A percentile compares a stretch with the other conserved stretches of the same genome.
These are phyloP conservation scores for Augiades crinisus DNA, from an alignment of 2,888 invertebrate species.

Conservation along the genomic window DNA sequence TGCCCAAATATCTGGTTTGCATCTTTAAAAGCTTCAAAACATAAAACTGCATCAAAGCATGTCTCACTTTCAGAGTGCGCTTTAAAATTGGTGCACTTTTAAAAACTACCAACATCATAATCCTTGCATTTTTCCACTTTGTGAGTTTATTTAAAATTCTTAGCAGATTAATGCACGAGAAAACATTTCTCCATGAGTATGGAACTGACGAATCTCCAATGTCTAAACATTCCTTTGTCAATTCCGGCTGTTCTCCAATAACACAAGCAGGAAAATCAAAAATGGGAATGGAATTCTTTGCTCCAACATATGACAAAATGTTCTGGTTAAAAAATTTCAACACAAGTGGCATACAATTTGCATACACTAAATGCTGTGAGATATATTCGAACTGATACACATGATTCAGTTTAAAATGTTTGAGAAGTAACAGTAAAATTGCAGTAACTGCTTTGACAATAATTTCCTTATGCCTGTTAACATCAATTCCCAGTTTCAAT, in stretches of 20 bases:
- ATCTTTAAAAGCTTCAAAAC: slow-evolving; percentile 98
- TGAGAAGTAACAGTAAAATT: slow-evolving; percentile 93
- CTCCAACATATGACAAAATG: slow-evolving; percentile 95
- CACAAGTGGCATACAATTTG: slow-evolving; percentile 98
- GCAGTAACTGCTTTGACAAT: slow-evolving; percentile 98
- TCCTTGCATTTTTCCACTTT: slow-evolving; percentile 99
- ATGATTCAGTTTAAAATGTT: slow-evolving; percentile 98
- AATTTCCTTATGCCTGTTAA: slow-evolving; percentile 98
- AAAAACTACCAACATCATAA: slow-evolving; percentile 99
- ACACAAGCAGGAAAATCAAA: slow-evolving; percentile 98
- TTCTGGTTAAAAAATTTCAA: slow-evolving; percentile 99
- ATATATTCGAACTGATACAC: slow-evolving; percentile 99
- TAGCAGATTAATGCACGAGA: slow-evolving; percentile 97
- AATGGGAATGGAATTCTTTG: slow-evolving; percentile 96
- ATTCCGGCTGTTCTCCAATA: slow-evolving; percentile 96
- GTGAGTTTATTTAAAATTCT: slow-evolving; percentile 98
- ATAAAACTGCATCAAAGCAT: slow-evolving; percentile 98
- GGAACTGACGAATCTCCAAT: slow-evolving; percentile 89
- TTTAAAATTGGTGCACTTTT: slow-evolving; percentile 99
- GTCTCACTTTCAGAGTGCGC: slow-evolving; percentile 95
- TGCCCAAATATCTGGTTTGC: slow-evolving; percentile 99
- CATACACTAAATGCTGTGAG: slow-evolving; percentile 99
- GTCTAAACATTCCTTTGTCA: slow-evolving; percentile 94
- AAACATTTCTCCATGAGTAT: slow-evolving; percentile 99
- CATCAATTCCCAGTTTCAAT: slow-evolving; percentile 97